Percentiles rank a stretch among this genome's conserved stretches.
Evolutionary conservation across 2,888 invertebrate species (phyloP).

Genomic region (Leucoma salicis): DNA sequence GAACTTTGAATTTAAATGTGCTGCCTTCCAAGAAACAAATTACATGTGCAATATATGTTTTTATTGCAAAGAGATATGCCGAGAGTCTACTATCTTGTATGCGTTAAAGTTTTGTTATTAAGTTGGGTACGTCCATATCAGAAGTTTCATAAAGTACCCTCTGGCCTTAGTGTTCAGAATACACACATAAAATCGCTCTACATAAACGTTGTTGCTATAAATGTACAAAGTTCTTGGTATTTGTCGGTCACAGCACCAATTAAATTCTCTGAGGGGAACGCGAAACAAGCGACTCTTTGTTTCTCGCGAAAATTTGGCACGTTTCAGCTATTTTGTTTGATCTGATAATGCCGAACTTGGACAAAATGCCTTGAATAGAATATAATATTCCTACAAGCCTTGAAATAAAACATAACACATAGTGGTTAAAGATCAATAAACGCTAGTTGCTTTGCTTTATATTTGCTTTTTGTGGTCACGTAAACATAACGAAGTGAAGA

Average conservation of each 20-base stretch:
- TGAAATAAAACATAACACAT: conserved; percentile 8
- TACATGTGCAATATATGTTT: neutral
- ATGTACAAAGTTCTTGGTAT: conserved; percentile 45
- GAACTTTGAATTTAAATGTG: conserved; percentile 11
- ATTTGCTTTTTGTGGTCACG: neutral
- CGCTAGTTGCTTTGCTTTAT: too few relatives aligned
- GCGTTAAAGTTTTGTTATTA: neutral
- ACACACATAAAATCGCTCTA: conserved; percentile 16
- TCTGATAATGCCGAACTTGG: conserved; percentile 46
- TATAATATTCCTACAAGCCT: conserved; percentile 8
- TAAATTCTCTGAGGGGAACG: conserved; percentile 50
- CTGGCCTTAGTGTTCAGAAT: conserved; percentile 1
- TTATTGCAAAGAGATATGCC: conserved; percentile 4
- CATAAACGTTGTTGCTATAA: conserved; percentile 36
- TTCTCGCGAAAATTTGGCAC: conserved; percentile 63
- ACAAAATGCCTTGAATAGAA: conserved; percentile 23
- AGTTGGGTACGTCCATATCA: conserved; percentile 5
- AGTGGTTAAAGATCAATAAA: neutral
- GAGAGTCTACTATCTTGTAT: neutral
- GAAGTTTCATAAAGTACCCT: conserved; percentile 7
- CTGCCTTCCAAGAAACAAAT: conserved; percentile 10
- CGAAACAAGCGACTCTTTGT: conserved; percentile 59
- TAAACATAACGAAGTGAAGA: conserved; percentile 6
- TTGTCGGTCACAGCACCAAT: conserved; percentile 54
- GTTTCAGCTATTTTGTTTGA: conserved; percentile 56